Conservation (phyloP, 2,888 invertebrate genomes). For the Podabrus alpinus region DNA sequence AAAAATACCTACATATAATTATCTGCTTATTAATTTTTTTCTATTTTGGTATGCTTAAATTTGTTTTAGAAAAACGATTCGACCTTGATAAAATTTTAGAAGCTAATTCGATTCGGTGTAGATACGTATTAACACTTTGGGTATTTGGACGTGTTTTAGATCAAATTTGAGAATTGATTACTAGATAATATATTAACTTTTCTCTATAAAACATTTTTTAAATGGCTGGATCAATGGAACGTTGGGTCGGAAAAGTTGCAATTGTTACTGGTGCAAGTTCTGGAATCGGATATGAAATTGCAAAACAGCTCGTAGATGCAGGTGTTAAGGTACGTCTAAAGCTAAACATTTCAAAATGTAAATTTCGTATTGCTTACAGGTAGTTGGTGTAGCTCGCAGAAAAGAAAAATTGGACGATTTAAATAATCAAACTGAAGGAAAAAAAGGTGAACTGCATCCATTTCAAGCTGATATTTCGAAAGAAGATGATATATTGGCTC, state of each 20-base stretch:
- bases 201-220: no score
- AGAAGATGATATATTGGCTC: constrained; percentile 29
- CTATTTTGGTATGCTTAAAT: no score
- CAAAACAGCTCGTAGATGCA: neutral
- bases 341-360: neutral
- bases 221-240: neutral
- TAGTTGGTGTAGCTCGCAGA: neutral
- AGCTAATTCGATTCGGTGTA: no score
- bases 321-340: neutral
- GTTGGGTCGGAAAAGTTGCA: neutral
- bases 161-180: no score
- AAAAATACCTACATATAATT: no score
- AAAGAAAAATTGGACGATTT: constrained; percentile 3
- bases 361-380: neutral
- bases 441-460: constrained; percentile 30
- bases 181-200: no score
- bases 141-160: no score
- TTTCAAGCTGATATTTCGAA: constrained; percentile 31
- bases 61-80: no score
- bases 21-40: no score
- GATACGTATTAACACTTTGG: no score
- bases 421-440: neutral
- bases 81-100: no score
- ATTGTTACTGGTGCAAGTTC: neutral
- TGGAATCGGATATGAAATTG: neutral